Conservation (phyloP, 2,113 vertebrate species). For the Pseudopipra pipra region DNA sequence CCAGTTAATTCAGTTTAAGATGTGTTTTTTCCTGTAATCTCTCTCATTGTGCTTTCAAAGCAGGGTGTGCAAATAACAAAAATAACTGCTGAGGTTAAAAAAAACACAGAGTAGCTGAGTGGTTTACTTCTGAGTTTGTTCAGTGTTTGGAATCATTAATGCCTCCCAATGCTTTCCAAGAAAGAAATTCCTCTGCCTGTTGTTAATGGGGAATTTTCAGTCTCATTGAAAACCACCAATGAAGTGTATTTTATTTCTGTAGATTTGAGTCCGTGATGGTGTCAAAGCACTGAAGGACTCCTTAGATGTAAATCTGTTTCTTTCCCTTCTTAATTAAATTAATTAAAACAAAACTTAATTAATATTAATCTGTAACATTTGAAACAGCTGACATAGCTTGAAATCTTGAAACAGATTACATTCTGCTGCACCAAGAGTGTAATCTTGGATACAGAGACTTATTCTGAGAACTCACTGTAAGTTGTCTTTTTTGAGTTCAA, state of each 20-base stretch:
- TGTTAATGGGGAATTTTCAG: neutral
- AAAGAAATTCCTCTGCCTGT: neutral
- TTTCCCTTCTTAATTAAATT: neutral
- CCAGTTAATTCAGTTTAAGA: neutral
- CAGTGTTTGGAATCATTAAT: neutral
- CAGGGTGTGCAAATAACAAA: neutral
- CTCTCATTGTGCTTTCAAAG: neutral
- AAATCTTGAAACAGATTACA: neutral
- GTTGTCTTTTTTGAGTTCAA: neutral
- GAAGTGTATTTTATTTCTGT: neutral
- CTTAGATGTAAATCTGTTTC: neutral
- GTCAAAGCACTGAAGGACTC: neutral
- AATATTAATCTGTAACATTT: neutral
- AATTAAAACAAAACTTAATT: too few relatives aligned
- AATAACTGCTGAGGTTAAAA: neutral
- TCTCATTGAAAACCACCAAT: neutral
- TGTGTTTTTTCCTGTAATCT: neutral
- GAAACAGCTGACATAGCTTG: neutral
- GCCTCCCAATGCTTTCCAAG: accelerated
- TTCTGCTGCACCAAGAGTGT: neutral
- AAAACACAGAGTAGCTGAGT: neutral
- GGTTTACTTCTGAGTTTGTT: neutral
- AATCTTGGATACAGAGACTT: neutral
- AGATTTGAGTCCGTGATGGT: neutral
- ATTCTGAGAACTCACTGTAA: neutral